Evolutionary conservation across 2,888 invertebrate genomes (phyloP).

Genomic region (Helicoverpa assulta): DNA sequence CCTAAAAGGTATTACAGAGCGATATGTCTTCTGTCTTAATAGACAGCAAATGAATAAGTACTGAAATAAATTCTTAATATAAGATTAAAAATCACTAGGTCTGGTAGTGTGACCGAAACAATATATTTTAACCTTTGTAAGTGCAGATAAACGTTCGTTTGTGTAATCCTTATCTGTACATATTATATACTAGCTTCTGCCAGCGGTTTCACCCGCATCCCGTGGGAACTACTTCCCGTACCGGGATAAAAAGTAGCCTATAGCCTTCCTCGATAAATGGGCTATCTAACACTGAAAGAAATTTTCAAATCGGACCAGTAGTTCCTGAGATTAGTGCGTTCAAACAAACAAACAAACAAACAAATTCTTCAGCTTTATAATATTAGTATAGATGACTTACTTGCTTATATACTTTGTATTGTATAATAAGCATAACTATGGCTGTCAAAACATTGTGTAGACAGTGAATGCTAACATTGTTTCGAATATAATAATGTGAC

Average conservation of each 20-base stretch:
- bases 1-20: no score
- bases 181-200: slow-evolving; percentile 2
- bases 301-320: no score
- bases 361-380: no score
- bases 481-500: background rate
- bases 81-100: slow-evolving; percentile 7
- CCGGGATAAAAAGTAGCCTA: no score
- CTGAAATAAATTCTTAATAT: slow-evolving; percentile 5
- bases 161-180: slow-evolving; percentile 14
- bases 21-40: no score
- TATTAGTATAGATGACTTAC: no score
- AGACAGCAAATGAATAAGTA: background rate
- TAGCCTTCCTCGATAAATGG: no score
- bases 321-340: no score
- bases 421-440: slow-evolving; percentile 11
- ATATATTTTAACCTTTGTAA: slow-evolving; percentile 28
- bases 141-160: slow-evolving; percentile 26
- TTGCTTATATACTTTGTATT: slow-evolving; percentile 10
- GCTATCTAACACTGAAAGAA: no score
- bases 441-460: slow-evolving; percentile 7
- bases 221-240: no score
- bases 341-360: no score
- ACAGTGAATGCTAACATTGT: background rate
- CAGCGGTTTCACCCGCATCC: no score
- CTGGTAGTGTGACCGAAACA: slow-evolving; percentile 12